Evolutionary conservation across 2,113 vertebrate genomes (phyloP).

Genomic region (Burhinus bistriatus): DNA sequence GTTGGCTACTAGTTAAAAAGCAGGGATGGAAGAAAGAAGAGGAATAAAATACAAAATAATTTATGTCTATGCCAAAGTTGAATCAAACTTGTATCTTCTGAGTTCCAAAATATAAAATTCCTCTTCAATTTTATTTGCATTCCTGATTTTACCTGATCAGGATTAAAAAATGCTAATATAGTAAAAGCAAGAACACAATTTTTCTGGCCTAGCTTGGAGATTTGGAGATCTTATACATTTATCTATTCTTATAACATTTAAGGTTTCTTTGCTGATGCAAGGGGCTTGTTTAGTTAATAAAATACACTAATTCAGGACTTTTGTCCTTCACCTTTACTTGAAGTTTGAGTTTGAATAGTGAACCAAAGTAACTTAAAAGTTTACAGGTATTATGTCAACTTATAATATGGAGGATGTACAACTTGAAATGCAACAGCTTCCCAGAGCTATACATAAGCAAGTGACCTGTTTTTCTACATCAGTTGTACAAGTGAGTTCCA

Average conservation of each 20-base stretch:
- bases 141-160: background rate
- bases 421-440: background rate
- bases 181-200: background rate
- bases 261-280: background rate
- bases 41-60: background rate
- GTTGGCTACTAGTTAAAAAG: background rate
- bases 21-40: background rate
- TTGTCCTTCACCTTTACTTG: background rate
- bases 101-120: background rate
- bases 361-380: background rate
- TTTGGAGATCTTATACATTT: background rate
- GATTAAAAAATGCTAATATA: background rate
- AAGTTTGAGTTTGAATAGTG: background rate
- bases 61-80: background rate
- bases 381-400: background rate
- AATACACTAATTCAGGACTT: background rate
- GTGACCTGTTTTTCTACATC: background rate
- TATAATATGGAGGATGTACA: background rate
- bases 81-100: background rate
- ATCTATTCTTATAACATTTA: background rate
- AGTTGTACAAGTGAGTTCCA: background rate
- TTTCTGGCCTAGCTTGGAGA: background rate
- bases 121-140: background rate
- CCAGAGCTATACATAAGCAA: background rate
- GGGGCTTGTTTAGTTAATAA: background rate